Base-by-base conservation (phyloP, 2,113 vertebrate species). In the Psophia crepitans region DNA sequence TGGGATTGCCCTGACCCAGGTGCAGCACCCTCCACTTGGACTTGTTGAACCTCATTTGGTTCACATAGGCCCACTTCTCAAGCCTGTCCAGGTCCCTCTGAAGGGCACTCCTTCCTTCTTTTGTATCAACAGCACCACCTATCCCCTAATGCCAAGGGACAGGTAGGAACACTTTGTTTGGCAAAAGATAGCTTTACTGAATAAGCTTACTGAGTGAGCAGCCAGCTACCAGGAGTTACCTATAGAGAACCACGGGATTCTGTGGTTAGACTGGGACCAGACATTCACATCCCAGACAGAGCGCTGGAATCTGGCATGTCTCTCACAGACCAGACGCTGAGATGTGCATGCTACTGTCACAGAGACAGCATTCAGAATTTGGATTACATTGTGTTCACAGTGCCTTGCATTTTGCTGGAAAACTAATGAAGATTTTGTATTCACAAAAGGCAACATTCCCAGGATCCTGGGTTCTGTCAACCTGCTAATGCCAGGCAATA, bases 401-500 rank as follows among this genome's bases (percentile, higher is more conserved):
- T 43, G 69, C 51, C 51, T 82, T 58, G 28, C 33, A 54, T 84
- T 92, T 81, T 87, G 26, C 85, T 82, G 46, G 54, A 66, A 82
- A 95, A 92, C 46, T 84, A 92, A 85, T 66, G 78, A 96, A 92
- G 56, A 92, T 87, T 84, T 74, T 87, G 43, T 73, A 87, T 86
- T 86, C 71, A 89, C 61, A 63, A 80, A 80, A 37, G 63, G 44
- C 91, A 95, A 82, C 61, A 63, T 79, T 93, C 46, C 85, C 85
- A 93, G 75, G 65, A 93, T 85, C 61, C 74, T 85, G 51, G 70
- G 82, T 61, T 44, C 70, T 82, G 56, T 85, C 82, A 93, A 24
- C 57, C 70, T 96, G 65, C n/a, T 92, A 82, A 75, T 71, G 61
- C 46, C 85, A 88, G 65, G 60, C 53, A 90, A 78, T 85, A 79